A percentile compares a stretch with the other conserved stretches of the same genome.
Evolutionary conservation across 2,888 invertebrate species (phyloP).

Genomic region (Andrena flavipes): DNA sequence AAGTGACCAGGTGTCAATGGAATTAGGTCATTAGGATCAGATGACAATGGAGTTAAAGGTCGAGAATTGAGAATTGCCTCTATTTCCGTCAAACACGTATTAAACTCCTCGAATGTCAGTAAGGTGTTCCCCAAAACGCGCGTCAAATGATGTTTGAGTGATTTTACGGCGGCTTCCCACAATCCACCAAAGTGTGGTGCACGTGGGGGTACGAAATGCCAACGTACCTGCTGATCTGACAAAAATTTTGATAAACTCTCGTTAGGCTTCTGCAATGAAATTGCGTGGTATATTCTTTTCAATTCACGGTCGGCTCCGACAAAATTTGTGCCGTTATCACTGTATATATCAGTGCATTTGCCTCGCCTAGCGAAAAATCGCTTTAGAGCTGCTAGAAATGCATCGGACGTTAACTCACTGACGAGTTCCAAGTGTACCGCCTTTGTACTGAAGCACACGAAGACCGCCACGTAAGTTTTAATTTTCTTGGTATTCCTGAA

Average conservation of each 20-base stretch:
- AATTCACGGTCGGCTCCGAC: conserved; percentile 1
- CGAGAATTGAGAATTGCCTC: conserved; percentile 26
- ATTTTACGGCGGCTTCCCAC: too few relatives aligned
- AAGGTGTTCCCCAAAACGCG: too few relatives aligned
- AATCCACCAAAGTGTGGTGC: too few relatives aligned
- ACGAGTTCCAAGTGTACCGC: conserved; percentile 14
- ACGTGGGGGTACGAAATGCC: too few relatives aligned
- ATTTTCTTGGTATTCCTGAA: neutral
- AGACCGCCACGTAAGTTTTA: neutral
- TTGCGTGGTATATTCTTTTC: neutral
- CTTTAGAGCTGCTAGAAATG: neutral
- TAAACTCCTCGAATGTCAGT: too few relatives aligned
- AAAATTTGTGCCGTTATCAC: conserved; percentile 1
- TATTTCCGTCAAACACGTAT: neutral
- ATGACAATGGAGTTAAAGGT: neutral
- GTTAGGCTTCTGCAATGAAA: conserved; percentile 5
- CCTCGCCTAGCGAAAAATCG: conserved; percentile 10
- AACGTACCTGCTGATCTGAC: too few relatives aligned
- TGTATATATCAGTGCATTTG: neutral
- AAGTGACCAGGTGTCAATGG: conserved; percentile 14
- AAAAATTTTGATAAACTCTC: too few relatives aligned
- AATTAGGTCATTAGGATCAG: conserved; percentile 17
- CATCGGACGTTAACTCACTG: neutral
- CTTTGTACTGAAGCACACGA: conserved; percentile 5
- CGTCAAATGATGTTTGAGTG: too few relatives aligned